Percentiles rank a stretch among this genome's conserved stretches.
Evolutionary conservation across 2,113 vertebrate species (phyloP).

Genomic region (Sphyrna mokarran): DNA sequence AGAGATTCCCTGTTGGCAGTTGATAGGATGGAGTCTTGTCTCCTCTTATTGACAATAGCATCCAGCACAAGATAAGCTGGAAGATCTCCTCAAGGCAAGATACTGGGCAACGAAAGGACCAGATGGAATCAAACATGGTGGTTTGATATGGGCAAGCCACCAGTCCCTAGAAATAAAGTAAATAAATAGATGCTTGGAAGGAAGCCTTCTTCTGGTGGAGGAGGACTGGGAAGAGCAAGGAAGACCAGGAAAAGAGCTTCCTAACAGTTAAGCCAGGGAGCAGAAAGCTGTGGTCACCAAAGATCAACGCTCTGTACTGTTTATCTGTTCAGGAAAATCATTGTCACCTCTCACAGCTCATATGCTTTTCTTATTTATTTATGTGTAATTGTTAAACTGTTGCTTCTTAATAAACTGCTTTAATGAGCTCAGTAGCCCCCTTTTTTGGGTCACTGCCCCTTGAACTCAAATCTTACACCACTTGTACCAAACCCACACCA

Average conservation of each 20-base stretch:
- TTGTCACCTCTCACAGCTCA: background rate
- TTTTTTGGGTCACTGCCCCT: background rate
- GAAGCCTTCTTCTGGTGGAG: no score
- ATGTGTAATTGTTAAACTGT: background rate
- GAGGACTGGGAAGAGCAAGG: no score
- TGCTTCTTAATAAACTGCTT: background rate
- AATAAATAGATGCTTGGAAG: no score
- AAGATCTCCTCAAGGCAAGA: no score
- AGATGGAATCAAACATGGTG: no score
- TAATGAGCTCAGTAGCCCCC: background rate
- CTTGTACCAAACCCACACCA: background rate
- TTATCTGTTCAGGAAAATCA: background rate
- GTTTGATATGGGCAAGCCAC: no score
- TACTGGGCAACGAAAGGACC: no score
- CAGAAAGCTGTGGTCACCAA: background rate
- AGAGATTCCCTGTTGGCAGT: no score
- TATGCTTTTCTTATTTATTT: background rate
- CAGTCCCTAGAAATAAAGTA: no score
- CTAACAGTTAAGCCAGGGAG: background rate
- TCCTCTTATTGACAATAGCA: no score
- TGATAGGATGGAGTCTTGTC: no score
- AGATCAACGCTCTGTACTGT: background rate
- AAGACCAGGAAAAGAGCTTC: background rate
- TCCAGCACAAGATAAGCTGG: no score
- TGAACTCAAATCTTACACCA: background rate